Conservation (phyloP, 2,797 vertebrate species). For the Podarcis lilfordi region DNA sequence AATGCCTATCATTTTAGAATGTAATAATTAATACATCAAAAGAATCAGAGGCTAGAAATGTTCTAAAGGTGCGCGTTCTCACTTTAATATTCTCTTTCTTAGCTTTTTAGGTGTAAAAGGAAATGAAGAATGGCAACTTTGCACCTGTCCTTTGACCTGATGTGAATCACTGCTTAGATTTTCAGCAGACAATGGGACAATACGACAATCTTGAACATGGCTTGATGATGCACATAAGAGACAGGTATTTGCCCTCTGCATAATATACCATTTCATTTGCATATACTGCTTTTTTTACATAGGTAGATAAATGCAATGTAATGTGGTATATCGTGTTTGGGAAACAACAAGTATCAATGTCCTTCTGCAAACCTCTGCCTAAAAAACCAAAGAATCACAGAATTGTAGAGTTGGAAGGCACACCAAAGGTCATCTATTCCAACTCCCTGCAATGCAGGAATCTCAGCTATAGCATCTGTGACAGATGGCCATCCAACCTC, state of each 20-base stretch:
- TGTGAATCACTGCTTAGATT: not conserved
- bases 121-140: conserved; percentile 14
- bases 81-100: conserved; percentile 38
- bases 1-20: not conserved
- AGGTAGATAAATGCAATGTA: not conserved
- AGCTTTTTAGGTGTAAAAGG: conserved; percentile 30
- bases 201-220: not conserved
- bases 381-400: not conserved
- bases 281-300: not conserved
- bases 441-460: too few relatives aligned
- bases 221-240: not conserved
- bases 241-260: not conserved
- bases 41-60: not conserved
- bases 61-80: not conserved
- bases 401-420: too few relatives aligned
- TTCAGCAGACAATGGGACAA: not conserved
- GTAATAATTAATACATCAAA: conserved; percentile 13
- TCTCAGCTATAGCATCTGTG: too few relatives aligned
- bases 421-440: too few relatives aligned
- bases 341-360: not conserved
- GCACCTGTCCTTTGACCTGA: conserved; percentile 14
- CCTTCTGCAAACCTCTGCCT: not conserved
- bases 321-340: not conserved
- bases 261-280: not conserved
- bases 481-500: too few relatives aligned